Percentiles rank a stretch among this genome's conserved stretches.
These are phyloP conservation scores for Meiosimyza decipiens DNA, from an alignment of 2,888 invertebrate genomes.

Conservation along the genomic window DNA sequence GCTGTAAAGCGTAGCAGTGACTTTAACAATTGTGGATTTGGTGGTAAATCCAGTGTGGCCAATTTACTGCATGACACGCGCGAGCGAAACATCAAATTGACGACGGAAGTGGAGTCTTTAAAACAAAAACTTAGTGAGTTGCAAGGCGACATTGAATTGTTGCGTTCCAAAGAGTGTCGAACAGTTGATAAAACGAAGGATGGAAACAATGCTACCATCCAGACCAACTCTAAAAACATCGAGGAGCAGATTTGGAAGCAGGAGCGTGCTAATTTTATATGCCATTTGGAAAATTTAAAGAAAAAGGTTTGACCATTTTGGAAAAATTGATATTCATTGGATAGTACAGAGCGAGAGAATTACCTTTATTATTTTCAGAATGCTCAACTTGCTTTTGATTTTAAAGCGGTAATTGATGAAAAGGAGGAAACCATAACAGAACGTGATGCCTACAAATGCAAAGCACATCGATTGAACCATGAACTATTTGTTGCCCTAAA, in stretches of 20 bases:
- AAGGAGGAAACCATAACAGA: slow-evolving; percentile 85
- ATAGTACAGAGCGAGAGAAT: not conserved
- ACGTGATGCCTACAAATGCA: slow-evolving; percentile 84
- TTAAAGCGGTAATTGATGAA: slow-evolving; percentile 83
- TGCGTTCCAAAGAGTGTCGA: slow-evolving; percentile 66
- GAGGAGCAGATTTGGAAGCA: slow-evolving; percentile 62
- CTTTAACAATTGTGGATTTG: slow-evolving; percentile 56
- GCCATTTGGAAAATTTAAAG: slow-evolving; percentile 63
- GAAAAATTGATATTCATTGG: not conserved
- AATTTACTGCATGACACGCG: slow-evolving; percentile 72
- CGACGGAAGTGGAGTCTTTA: slow-evolving; percentile 73
- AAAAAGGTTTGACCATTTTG: slow-evolving; percentile 51
- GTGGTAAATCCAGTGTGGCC: slow-evolving; percentile 68
- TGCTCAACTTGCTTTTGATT: slow-evolving; percentile 79
- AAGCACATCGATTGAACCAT: slow-evolving; percentile 84
- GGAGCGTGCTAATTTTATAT: slow-evolving; percentile 63
- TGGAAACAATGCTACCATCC: not conserved
- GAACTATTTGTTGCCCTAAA: slow-evolving; percentile 78
- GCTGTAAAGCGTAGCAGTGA: slow-evolving; percentile 67
- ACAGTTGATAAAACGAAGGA: slow-evolving; percentile 40
- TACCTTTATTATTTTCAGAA: slow-evolving; percentile 68
- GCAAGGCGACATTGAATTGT: slow-evolving; percentile 75
- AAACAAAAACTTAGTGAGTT: slow-evolving; percentile 78
- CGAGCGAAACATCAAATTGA: slow-evolving; percentile 72
- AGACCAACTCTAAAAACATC: slow-evolving; percentile 40